Evolutionary conservation across 2,888 invertebrate species (phyloP).

Genomic region (Crepidodera aurea): DNA sequence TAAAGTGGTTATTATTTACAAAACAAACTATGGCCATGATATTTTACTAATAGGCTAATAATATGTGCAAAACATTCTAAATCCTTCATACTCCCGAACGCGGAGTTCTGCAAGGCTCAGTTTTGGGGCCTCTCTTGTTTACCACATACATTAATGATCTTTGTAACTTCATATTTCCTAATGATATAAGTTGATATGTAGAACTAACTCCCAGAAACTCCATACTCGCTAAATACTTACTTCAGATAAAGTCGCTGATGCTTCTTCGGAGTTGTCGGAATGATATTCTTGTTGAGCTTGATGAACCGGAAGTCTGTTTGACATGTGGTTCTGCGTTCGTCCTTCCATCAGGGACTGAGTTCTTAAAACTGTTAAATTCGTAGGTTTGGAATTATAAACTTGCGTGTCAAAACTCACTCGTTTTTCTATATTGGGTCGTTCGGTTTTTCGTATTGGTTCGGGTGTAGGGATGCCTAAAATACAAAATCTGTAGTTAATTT

Average conservation of each 20-base stretch:
- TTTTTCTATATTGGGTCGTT: constrained; percentile 40
- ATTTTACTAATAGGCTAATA: too few species aligned
- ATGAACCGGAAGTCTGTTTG: constrained; percentile 6
- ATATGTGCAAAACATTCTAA: too few species aligned
- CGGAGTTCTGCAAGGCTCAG: too few species aligned
- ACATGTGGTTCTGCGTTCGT: constrained; percentile 16
- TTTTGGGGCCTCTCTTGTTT: too few species aligned
- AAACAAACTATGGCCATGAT: too few species aligned
- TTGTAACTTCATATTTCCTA: too few species aligned
- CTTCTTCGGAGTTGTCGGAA: constrained; percentile 39
- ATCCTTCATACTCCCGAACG: too few species aligned
- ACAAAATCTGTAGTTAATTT: too few species aligned
- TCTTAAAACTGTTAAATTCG: constrained; percentile 20
- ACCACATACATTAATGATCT: too few species aligned
- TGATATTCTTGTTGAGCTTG: constrained; percentile 41
- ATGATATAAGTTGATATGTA: too few species aligned
- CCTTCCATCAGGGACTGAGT: constrained; percentile 41
- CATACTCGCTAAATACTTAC: constrained; percentile 24
- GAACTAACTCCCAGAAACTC: too few species aligned
- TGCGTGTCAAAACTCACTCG: constrained; percentile 52
- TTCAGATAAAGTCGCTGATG: constrained; percentile 9
- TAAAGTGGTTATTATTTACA: too few species aligned
- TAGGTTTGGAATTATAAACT: constrained; percentile 16
- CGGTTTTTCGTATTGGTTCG: constrained; percentile 33
- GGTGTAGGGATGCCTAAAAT: constrained; percentile 35